These are phyloP conservation scores for Nestor notabilis DNA, from an alignment of 2,113 vertebrate species.

Conservation along the genomic window DNA sequence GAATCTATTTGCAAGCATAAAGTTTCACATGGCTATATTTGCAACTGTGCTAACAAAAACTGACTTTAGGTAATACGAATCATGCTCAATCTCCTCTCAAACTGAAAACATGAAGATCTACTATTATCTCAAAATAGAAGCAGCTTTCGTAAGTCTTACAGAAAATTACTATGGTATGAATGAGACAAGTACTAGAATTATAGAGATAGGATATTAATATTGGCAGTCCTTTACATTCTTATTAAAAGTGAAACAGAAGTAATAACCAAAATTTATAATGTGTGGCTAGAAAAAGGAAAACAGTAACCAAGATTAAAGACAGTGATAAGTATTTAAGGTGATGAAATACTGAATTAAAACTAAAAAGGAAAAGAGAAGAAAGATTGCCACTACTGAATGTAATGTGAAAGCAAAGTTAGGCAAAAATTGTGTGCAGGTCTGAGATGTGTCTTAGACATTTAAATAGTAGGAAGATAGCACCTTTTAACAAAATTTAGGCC, in stretches of 20 bases:
- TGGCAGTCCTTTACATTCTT: neutral
- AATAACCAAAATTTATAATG: neutral
- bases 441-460: neutral
- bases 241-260: neutral
- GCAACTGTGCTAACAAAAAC: neutral
- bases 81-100: neutral
- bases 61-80: neutral
- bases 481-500: neutral
- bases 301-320: neutral
- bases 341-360: neutral
- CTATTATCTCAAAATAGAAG: neutral
- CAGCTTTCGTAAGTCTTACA: neutral
- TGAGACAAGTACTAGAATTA: neutral
- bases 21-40: neutral
- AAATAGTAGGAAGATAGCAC: neutral
- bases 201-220: neutral
- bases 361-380: neutral
- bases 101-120: neutral
- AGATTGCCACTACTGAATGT: neutral
- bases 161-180: neutral
- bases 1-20: neutral
- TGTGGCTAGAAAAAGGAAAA: neutral
- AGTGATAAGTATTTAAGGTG: neutral
- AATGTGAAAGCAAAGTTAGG: neutral
- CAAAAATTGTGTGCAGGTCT: neutral